phyloP scores from a whole-genome alignment of 92 coral and sea anemone genomes.

The Desmophyllum pertusum region DNA sequence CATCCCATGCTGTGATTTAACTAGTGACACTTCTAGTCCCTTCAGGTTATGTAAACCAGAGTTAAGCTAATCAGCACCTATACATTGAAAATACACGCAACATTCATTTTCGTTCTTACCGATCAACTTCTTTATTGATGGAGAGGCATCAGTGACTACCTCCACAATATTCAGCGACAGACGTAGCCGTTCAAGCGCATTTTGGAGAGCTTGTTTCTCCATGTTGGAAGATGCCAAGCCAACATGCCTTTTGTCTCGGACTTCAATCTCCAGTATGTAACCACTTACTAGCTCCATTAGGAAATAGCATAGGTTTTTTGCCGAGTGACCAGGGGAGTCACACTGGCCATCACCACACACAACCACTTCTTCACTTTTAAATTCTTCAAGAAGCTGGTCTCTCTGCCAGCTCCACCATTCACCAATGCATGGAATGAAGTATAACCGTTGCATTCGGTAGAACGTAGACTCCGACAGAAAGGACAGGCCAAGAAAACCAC shows the following conservation, averaged over 20 bases:
- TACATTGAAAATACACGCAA: too few relatives aligned
- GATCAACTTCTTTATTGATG: constrained; percentile 41
- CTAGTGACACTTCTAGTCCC: too few relatives aligned
- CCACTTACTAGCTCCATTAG: constrained; percentile 43
- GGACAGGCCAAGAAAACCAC: constrained; percentile 11
- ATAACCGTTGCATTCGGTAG: constrained; percentile 42
- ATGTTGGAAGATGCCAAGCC: constrained; percentile 40
- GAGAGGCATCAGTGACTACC: constrained; percentile 61
- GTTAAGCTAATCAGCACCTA: too few relatives aligned
- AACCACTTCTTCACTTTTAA: constrained; percentile 9
- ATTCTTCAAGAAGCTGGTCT: constrained; percentile 11
- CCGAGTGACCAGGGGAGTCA: constrained; percentile 57
- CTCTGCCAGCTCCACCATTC: constrained; percentile 44
- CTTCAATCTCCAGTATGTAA: constrained; percentile 50
- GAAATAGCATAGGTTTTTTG: constrained; percentile 47
- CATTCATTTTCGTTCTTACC: too few relatives aligned
- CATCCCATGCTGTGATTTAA: too few relatives aligned
- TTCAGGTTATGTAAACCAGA: too few relatives aligned
- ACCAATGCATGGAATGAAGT: constrained; percentile 14
- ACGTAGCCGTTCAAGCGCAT: constrained; percentile 22
- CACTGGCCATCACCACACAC: constrained; percentile 58
- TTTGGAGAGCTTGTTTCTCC: constrained; percentile 46
- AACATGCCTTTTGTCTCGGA: constrained; percentile 55
- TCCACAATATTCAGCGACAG: constrained; percentile 43
- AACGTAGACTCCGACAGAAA: constrained; percentile 29